Conservation (phyloP, 2,797 vertebrate genomes). For the Semaprochilodus insignis region DNA sequence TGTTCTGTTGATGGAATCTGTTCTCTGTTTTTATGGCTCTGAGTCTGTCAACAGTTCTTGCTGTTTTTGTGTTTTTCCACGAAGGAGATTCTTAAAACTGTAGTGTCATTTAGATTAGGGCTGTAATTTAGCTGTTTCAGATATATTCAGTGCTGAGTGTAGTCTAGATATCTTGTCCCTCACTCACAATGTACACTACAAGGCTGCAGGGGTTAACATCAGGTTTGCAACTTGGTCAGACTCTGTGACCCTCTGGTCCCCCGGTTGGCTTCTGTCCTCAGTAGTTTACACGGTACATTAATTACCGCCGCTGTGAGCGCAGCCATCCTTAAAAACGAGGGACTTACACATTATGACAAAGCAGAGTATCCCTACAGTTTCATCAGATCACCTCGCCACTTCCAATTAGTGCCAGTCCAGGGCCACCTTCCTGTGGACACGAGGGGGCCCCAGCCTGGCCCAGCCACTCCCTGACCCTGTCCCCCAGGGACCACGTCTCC, state of each 20-base stretch:
- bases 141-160: neutral
- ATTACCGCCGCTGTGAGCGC: constrained; percentile 69
- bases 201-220: constrained; percentile 9
- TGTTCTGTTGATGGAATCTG: constrained; percentile 48
- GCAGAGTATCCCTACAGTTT: constrained; percentile 73
- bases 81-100: constrained; percentile 11
- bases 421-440: constrained; percentile 51
- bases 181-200: neutral
- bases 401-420: constrained; percentile 70
- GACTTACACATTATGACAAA: constrained; percentile 76
- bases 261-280: constrained; percentile 55
- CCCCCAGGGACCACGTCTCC: constrained; percentile 53
- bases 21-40: constrained; percentile 32
- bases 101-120: constrained; percentile 6
- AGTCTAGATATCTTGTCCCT: no score
- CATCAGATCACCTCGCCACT: constrained; percentile 76
- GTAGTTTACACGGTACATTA: constrained; percentile 62
- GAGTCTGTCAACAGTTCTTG: constrained; percentile 32
- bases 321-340: constrained; percentile 69
- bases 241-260: constrained; percentile 28
- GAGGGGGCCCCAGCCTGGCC: constrained; percentile 40
- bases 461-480: constrained; percentile 38
- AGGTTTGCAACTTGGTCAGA: constrained; percentile 16
- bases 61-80: constrained; percentile 7
- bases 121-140: neutral